These are phyloP conservation scores for Pangasius larnaudii DNA, from an alignment of 2,797 vertebrate species.

Conservation along the genomic window DNA sequence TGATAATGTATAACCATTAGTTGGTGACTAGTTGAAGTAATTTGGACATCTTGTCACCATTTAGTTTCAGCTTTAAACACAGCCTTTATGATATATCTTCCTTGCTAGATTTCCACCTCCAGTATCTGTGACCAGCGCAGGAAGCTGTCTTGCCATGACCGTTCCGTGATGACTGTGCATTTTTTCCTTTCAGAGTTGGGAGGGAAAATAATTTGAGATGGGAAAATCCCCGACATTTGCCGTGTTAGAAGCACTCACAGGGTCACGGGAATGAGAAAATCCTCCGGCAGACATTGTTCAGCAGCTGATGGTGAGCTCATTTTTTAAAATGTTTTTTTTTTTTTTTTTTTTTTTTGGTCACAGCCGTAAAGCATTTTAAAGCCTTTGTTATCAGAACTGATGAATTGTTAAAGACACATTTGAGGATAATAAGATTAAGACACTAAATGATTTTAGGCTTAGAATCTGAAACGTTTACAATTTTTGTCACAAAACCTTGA, in stretches of 20 bases:
- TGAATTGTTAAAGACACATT: background rate
- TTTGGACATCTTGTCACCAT: background rate
- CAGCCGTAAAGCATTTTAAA: background rate
- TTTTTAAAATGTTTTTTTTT: background rate
- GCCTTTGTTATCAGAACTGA: background rate
- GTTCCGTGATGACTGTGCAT: constrained; percentile 36
- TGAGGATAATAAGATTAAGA: background rate
- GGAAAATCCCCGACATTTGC: constrained; percentile 63
- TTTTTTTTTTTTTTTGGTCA: background rate
- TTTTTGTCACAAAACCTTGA: background rate
- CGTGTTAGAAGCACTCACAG: constrained; percentile 57
- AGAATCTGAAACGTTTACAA: background rate
- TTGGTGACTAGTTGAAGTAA: background rate
- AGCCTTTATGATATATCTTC: too few species aligned
- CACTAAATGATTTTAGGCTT: background rate
- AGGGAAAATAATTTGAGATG: constrained; percentile 48
- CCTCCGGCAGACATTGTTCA: constrained; percentile 64
- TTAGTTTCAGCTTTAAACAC: background rate
- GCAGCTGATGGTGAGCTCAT: constrained; percentile 84
- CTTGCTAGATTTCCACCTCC: constrained; percentile 16
- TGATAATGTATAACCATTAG: background rate
- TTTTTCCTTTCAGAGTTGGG: constrained; percentile 16
- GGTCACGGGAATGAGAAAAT: constrained; percentile 65
- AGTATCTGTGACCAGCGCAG: constrained; percentile 51
- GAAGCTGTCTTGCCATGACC: constrained; percentile 25